A percentile compares a stretch with the other conserved stretches of the same genome.
Conservation (phyloP, 2,797 vertebrate genomes). For the Rhodeus uyekii region DNA sequence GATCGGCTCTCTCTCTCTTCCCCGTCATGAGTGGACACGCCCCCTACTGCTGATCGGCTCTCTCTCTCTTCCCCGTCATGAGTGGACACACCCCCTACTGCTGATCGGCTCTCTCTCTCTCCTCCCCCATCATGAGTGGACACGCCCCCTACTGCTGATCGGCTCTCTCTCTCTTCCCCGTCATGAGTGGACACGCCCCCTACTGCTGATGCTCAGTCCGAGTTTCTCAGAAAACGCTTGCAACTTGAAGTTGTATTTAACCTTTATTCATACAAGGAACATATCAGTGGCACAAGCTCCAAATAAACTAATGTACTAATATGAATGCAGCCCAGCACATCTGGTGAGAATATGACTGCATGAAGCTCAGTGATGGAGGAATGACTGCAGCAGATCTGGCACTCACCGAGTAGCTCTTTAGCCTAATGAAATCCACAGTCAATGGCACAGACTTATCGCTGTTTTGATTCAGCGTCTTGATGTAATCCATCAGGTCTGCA, state of each 20-base stretch:
- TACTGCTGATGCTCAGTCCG: neutral
- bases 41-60: too few relatives aligned
- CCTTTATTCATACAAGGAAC: neutral
- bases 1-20: too few relatives aligned
- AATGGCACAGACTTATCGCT: slow-evolving; percentile 84
- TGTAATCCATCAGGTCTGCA: slow-evolving; percentile 86
- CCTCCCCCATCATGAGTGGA: too few relatives aligned
- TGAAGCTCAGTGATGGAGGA: neutral
- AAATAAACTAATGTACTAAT: neutral
- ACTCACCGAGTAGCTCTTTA: slow-evolving; percentile 85
- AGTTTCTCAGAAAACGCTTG: neutral
- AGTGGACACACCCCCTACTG: too few relatives aligned
- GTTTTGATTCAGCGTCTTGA: slow-evolving; percentile 86
- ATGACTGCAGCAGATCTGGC: neutral
- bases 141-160: too few relatives aligned
- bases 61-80: too few relatives aligned
- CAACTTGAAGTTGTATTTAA: neutral
- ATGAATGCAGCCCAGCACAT: too few relatives aligned
- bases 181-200: too few relatives aligned
- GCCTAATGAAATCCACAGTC: slow-evolving; percentile 87
- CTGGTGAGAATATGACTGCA: neutral
- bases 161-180: too few relatives aligned
- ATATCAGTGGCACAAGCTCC: neutral
- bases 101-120: too few relatives aligned
- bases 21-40: too few relatives aligned